Percentiles rank a stretch among this genome's conserved stretches.
These are phyloP conservation scores for Bradypodion ventrale DNA, from an alignment of 2,797 vertebrate species.

Conservation along the genomic window DNA sequence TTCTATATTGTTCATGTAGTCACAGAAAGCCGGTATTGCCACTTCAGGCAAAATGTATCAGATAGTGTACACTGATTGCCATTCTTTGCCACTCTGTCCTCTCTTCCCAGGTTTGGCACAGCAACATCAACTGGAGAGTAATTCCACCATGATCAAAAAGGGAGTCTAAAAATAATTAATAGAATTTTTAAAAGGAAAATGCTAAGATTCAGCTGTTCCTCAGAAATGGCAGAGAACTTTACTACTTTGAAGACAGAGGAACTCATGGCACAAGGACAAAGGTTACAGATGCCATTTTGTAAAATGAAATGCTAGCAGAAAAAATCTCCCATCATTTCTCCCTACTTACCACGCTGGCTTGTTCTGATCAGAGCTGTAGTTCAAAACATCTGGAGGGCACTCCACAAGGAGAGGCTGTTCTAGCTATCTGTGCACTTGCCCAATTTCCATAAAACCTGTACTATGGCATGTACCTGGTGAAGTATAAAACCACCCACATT, in stretches of 20 bases:
- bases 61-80: neutral
- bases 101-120: neutral
- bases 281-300: conserved; percentile 15
- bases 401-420: neutral
- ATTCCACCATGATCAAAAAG: neutral
- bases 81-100: neutral
- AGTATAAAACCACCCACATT: neutral
- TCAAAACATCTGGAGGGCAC: neutral
- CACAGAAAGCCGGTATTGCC: conserved; percentile 10
- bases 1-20: conserved; percentile 10
- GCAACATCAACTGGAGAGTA: neutral
- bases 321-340: neutral
- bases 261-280: conserved; percentile 12
- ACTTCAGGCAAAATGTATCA: conserved; percentile 35
- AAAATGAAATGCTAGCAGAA: neutral
- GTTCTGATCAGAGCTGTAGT: neutral
- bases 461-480: neutral
- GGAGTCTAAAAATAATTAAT: neutral
- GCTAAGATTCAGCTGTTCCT: neutral
- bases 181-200: neutral
- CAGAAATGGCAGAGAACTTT: conserved; percentile 7
- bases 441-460: neutral
- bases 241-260: conserved; percentile 12
- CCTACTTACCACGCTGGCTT: neutral
- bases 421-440: neutral